Evolutionary conservation across 53 echinoderm and acorn worm species (phyloP).

Genomic region (Zoroaster sp.): DNA sequence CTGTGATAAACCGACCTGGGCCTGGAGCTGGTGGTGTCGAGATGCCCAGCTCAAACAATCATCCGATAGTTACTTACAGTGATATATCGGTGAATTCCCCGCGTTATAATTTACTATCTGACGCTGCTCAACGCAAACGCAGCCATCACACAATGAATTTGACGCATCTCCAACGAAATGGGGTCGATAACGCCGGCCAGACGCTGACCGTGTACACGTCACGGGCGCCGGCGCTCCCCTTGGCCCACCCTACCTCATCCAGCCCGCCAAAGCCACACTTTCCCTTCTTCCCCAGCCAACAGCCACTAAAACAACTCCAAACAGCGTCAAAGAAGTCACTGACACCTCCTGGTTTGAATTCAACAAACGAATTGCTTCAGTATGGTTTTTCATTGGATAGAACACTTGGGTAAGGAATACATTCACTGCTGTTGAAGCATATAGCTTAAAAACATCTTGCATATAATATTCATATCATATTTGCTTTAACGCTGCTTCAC

Average conservation of each 20-base stretch:
- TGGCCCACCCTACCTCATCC: background rate
- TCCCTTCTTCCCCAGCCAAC: slow-evolving; percentile 29
- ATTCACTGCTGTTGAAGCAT: background rate
- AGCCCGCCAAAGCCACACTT: slow-evolving; percentile 39
- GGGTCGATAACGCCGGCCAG: background rate
- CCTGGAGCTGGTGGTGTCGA: background rate
- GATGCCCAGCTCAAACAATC: background rate
- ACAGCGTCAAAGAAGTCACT: background rate
- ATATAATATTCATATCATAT: too few species aligned
- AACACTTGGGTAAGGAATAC: slow-evolving; percentile 45
- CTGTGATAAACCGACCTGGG: background rate
- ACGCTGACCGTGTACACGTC: slow-evolving; percentile 37
- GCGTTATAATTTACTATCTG: background rate
- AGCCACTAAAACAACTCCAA: slow-evolving; percentile 15
- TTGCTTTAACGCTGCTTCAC: too few species aligned
- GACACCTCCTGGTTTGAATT: slow-evolving; percentile 10
- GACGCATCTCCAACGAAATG: background rate
- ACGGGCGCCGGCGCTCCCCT: slow-evolving; percentile 6
- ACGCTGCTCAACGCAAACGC: background rate
- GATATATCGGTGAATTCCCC: slow-evolving; percentile 49
- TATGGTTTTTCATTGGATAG: slow-evolving; percentile 53
- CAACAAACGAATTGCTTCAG: background rate
- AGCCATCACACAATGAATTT: background rate
- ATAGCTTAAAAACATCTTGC: too few species aligned
- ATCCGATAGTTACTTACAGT: slow-evolving; percentile 26